A percentile compares a stretch with the other conserved stretches of the same genome.
These are phyloP conservation scores for Brachionus paranguensis DNA, from an alignment of 1,140 invertebrate genomes.

Conservation along the genomic window DNA sequence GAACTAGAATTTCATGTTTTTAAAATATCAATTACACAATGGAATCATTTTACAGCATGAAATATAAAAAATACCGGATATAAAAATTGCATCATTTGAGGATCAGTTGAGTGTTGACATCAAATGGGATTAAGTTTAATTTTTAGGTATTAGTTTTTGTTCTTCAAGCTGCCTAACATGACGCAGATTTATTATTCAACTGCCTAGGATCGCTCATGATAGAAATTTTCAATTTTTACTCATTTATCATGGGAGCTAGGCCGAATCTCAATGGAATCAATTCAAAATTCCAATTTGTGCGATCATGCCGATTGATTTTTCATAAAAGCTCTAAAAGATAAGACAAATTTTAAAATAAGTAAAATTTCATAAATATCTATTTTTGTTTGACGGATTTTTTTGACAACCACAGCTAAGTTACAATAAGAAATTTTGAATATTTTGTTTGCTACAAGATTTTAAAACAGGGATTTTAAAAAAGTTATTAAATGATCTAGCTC, in stretches of 20 bases:
- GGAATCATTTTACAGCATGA: neutral
- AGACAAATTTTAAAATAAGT: neutral
- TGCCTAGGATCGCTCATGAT: neutral
- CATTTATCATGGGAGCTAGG: neutral
- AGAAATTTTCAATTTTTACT: neutral
- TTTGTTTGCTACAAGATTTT: neutral
- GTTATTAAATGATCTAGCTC: neutral
- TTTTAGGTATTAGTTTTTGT: neutral
- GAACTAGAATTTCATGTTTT: neutral
- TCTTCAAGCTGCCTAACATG: neutral
- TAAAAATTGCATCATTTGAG: neutral
- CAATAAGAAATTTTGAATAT: neutral
- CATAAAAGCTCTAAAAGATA: neutral
- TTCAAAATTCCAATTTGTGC: neutral
- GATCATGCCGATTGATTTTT: neutral
- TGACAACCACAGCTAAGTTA: neutral
- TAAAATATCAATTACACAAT: neutral
- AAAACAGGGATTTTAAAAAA: neutral
- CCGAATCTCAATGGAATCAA: neutral
- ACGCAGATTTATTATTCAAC: neutral
- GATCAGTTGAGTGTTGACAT: neutral
- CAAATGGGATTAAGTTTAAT: neutral
- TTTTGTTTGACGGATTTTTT: neutral
- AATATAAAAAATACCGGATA: neutral
- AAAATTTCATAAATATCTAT: neutral